Evolutionary conservation across 2,888 invertebrate genomes (phyloP).

Genomic region (Aplocera efformata): DNA sequence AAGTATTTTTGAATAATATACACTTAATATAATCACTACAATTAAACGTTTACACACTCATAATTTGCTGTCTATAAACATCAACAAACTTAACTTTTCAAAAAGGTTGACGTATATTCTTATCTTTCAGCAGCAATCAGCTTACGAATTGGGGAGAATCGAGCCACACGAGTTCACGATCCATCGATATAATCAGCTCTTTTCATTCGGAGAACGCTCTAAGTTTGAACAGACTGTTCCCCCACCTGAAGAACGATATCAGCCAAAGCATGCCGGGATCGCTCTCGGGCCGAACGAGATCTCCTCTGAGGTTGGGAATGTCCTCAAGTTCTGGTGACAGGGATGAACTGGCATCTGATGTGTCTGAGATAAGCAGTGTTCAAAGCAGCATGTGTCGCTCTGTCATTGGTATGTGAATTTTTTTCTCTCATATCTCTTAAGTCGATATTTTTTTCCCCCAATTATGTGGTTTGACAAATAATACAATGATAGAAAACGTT

Average conservation of each 20-base stretch:
- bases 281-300: conserved; percentile 51
- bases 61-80: too few relatives aligned
- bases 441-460: background rate
- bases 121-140: too few relatives aligned
- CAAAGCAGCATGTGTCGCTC: conserved; percentile 81
- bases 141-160: conserved; percentile 79
- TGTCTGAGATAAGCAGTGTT: conserved; percentile 77
- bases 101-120: too few relatives aligned
- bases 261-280: conserved; percentile 70
- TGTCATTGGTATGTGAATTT: conserved; percentile 61
- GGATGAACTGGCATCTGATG: conserved; percentile 74
- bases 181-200: conserved; percentile 81
- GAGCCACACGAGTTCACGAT: conserved; percentile 72
- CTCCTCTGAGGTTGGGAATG: conserved; percentile 44
- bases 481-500: too few relatives aligned
- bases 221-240: conserved; percentile 82
- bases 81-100: too few relatives aligned
- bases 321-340: conserved; percentile 53
- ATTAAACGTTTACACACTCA: too few relatives aligned
- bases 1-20: too few relatives aligned
- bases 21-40: too few relatives aligned
- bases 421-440: background rate
- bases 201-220: conserved; percentile 79
- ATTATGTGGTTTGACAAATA: too few relatives aligned
- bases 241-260: conserved; percentile 77